Evolutionary conservation across 2,888 invertebrate genomes (phyloP).

Genomic region (Caenorhabditis parvicauda): DNA sequence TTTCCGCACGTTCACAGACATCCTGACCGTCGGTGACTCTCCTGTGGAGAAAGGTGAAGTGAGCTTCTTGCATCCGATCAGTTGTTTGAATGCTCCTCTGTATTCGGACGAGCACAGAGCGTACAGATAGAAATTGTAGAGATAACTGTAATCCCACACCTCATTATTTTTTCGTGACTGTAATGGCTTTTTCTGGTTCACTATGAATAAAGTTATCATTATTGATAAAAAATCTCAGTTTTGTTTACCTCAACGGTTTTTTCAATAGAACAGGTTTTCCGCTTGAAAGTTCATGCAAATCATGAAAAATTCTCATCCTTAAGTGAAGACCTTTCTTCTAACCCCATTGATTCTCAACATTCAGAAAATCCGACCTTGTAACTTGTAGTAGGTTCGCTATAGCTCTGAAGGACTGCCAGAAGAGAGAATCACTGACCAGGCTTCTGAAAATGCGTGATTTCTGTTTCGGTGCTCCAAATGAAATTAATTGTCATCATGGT

Average conservation of each 20-base stretch:
- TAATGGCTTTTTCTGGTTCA: background rate
- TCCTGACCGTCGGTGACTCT: conserved; percentile 45
- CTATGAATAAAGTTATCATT: background rate
- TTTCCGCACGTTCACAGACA: conserved; percentile 25
- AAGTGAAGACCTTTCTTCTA: no score
- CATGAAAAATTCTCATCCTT: no score
- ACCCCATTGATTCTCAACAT: no score
- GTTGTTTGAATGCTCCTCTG: conserved; percentile 46
- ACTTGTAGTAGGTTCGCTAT: conserved; percentile 66
- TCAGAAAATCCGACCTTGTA: conserved; percentile 64
- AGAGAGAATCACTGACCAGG: conserved; percentile 15
- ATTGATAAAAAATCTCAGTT: conserved; percentile 1
- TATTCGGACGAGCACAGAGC: conserved; percentile 56
- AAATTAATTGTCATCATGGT: no score
- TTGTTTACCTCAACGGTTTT: conserved; percentile 63
- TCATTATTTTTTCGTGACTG: no score
- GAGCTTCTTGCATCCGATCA: conserved; percentile 38
- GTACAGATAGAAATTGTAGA: conserved; percentile 65
- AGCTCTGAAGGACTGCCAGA: conserved; percentile 66
- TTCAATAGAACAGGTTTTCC: no score
- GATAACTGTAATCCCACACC: conserved; percentile 55
- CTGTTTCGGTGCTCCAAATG: background rate
- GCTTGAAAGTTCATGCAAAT: no score
- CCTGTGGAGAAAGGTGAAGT: conserved; percentile 35
- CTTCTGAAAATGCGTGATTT: conserved; percentile 9